Base-by-base conservation (phyloP, 2,113 vertebrate genomes). In the Otocyon megalotis region DNA sequence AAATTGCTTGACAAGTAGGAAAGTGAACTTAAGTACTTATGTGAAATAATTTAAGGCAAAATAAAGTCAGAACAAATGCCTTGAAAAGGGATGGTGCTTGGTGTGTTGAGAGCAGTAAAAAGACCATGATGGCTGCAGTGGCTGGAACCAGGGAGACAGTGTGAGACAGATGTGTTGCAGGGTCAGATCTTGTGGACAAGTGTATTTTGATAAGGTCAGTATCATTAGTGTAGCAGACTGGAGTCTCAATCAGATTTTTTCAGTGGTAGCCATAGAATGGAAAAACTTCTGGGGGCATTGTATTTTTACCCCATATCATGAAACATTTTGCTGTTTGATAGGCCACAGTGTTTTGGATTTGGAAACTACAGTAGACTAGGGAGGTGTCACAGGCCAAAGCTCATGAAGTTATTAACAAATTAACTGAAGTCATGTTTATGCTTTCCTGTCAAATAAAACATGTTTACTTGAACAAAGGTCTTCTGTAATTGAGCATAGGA, bases 401-500 rank as follows among this genome's bases (percentile, higher is more conserved):
- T 54, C 43, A 65, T 5, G 5, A 95, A 62, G 35, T 28, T 35
- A 71, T 19, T 69, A 82, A 72, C 26, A 94, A 63, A 60, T 67
- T 54, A 92, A 50, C 3, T 60, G 32, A 24, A 8, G 6, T 35
- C 19, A 28, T n/a, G 20, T 48, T 26, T 90, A 88, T 81, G 24
- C 48, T 85, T 94, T 76, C 16, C 50, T 88, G 8, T 43, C 63
- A 93, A 56, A 60, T 90, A 69, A 92, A 88, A 24, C 58, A 56
- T 56, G 26, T 48, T 90, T 88, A 76, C 56, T 81, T 80, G 50
- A 43, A 37, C 19, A 54, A 80, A 81, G 67, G 14, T 86, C 10
- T 85, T 56, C 9, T 94, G 22, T 74, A 77, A 62, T 35, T 62
- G 24, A 90, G 48, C 58, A 71, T 1, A 35, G 13, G 43, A 90